A percentile compares a stretch with the other conserved stretches of the same genome.
Conservation (phyloP, 2,113 vertebrate species). For the Lepisosteus osseus region DNA sequence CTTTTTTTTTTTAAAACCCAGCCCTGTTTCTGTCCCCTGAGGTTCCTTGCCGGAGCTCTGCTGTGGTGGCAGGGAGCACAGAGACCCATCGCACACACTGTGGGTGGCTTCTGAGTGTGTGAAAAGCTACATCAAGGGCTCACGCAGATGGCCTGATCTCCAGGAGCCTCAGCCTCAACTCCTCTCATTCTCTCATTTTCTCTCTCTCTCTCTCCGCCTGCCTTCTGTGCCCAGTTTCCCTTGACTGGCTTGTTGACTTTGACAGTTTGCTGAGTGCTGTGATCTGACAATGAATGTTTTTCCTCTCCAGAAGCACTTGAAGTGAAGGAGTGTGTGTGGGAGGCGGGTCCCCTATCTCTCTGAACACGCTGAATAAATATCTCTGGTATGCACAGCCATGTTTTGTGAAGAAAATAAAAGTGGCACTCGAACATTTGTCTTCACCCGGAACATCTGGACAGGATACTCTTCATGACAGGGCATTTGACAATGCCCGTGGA, state of each 20-base stretch:
- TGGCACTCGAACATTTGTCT: no score
- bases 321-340: neutral
- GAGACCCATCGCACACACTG: conserved; percentile 2
- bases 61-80: neutral
- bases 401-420: no score
- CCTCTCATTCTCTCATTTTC: neutral
- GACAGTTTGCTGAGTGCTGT: conserved; percentile 29
- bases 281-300: conserved; percentile 25
- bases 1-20: no score
- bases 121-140: conserved; percentile 21
- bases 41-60: no score
- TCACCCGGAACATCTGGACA: no score
- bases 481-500: no score
- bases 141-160: conserved; percentile 5
- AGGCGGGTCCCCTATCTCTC: neutral
- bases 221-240: neutral
- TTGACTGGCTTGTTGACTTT: conserved; percentile 25
- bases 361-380: conserved; percentile 3
- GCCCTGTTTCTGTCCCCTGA: no score
- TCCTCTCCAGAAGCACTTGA: conserved; percentile 20
- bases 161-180: neutral
- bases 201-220: neutral
- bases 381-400: neutral
- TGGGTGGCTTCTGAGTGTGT: neutral
- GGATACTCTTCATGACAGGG: no score